Percentiles rank a stretch among this genome's conserved stretches.
Evolutionary conservation across 2,797 vertebrate species (phyloP).

Genomic region (Salmo trutta): DNA sequence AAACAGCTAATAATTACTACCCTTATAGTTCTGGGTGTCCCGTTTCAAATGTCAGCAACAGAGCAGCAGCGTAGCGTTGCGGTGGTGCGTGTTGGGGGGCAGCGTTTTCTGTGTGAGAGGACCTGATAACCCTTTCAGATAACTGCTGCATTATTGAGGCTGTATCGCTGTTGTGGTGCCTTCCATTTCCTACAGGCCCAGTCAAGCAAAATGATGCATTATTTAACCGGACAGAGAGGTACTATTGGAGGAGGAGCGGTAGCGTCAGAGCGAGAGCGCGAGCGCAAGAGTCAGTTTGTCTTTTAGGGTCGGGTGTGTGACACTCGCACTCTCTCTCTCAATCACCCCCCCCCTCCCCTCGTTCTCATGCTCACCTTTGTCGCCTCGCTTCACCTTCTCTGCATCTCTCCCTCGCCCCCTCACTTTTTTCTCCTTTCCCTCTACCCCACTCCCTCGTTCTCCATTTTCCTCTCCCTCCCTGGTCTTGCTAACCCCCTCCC

Average conservation of each 20-base stretch:
- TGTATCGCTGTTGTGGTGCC: conserved; percentile 44
- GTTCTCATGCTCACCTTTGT: too few relatives aligned
- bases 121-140: conserved; percentile 37
- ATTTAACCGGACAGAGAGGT: conserved; percentile 48
- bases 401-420: too few relatives aligned
- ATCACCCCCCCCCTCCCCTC: too few relatives aligned
- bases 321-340: too few relatives aligned
- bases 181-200: conserved; percentile 37
- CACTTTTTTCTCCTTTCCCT: too few relatives aligned
- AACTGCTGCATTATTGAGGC: conserved; percentile 58
- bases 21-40: background rate
- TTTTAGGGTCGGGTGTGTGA: too few relatives aligned
- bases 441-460: background rate
- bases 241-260: background rate
- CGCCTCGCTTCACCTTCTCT: too few relatives aligned
- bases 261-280: background rate
- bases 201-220: conserved; percentile 51
- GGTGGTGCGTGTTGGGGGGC: background rate
- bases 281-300: too few relatives aligned
- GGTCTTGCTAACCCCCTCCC: background rate
- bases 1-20: too few relatives aligned
- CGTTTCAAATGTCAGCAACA: conserved; percentile 29
- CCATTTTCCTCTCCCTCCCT: background rate
- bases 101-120: conserved; percentile 34
- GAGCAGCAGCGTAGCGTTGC: too few relatives aligned